Evolutionary conservation across 1,140 invertebrate genomes (phyloP), one percentile per base, ranked within the genome.

Genomic region (Tribolium castaneum): DNA sequence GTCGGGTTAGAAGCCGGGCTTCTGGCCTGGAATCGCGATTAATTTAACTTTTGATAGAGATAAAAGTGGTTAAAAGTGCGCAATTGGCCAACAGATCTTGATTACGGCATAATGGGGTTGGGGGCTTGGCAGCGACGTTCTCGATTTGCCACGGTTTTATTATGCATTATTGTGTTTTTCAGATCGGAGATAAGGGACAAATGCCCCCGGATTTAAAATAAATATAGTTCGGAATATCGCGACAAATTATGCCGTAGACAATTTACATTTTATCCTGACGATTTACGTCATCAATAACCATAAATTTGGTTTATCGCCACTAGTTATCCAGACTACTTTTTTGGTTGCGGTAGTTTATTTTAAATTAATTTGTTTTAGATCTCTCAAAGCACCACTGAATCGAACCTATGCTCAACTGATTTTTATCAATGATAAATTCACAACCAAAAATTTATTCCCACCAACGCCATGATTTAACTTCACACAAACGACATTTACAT

Each of bases 131-230:
- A 16, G 49, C 25, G 10, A 59, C 56, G 54, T 70, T 59, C 54
- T 34, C 6, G 66, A 76, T 76, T 76, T 72, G 56, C 76, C 22
- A 77, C 74, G 78, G 74, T 76, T 79, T 81, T 81, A 81, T 81
- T 81, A 79, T 81, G 74, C 79, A 80, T 80, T 80, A 80, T 77
- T 77, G 66, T 78, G 77, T 79, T 81, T 79, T 81, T 79, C 59
- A 81, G 80, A 79, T 81, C 12, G 19, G 13, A 35, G 77, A 81
- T 81, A 79, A 79, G 25, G 30, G 52, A 75, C 59, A 71, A 49
- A 70, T 39, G 39, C 35, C 70, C 54, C 34, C 7, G 25, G 12
- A 35, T 79, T 76, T 72, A 78, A 79, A 79, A 81, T 81, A 77
- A 75, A 75, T 78, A 75, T 71, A 76, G 35, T 66, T 56, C 22